Base-by-base conservation (phyloP, 1,140 invertebrate species). In the Heterodera carotae region DNA sequence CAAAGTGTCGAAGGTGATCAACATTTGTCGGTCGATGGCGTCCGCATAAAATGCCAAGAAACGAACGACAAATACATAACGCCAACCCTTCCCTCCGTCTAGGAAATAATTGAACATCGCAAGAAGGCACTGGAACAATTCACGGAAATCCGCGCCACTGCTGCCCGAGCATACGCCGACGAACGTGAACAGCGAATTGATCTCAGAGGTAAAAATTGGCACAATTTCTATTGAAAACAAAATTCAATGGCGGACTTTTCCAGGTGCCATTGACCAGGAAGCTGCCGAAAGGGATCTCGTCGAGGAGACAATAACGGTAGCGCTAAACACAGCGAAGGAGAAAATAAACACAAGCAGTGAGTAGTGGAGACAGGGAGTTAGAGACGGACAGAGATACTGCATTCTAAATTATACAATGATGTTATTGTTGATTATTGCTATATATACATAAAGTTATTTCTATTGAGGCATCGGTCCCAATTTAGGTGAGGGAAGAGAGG, bases 71-170 rank as follows among this genome's bases (percentile, higher is more conserved):
- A 59, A 56, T 18, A 12, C n/a, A 12, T 33, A 22, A 31, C 12
- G 6, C 0, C 22, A 25, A 22, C 34, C 29, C 12, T 10, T 31
- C 36, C 27, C 43, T n/a, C 18, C 36, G 22, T 76, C 53, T 64
- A 79, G 78, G 95, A 98, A 91, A 89, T 98, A 80, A 92, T 98
- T 53, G 95, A 97, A 80, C 97, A 97, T 88, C 92, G 96, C 25
- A 92, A 93, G 36, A 91, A 93, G 80, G 89, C 96, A 74, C 93
- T 97, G 91, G 92, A 93, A 86, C 92, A 93, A 72, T 96, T 95
- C 87, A 91, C 93, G 82, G 92, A 93, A 80, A 88, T 88, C 62
- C 77, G 88, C 34, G 76, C 80, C 2, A 93, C 93, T 85, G 70
- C 81, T 64, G 91, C 93, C 78, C 91, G 92, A 75, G 91, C 92